These are phyloP conservation scores for Acleris sparsana DNA, from an alignment of 2,888 invertebrate species.

Conservation along the genomic window DNA sequence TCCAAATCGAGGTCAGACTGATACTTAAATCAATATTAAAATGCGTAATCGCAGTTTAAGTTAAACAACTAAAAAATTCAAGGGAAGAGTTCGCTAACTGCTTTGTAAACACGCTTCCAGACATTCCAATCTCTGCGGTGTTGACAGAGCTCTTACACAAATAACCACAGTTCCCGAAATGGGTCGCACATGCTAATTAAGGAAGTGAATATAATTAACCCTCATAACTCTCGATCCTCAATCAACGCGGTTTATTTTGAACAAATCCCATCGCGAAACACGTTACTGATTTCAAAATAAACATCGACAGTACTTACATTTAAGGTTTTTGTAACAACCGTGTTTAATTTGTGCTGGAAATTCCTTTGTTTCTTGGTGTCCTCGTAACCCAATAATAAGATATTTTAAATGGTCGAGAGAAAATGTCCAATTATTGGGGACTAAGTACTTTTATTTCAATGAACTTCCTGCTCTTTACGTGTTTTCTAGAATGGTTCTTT, in stretches of 20 bases:
- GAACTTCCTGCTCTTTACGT: conserved; percentile 26
- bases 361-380: too few relatives aligned
- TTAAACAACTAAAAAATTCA: background rate
- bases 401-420: conserved; percentile 4
- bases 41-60: background rate
- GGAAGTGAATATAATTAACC: conserved; percentile 24
- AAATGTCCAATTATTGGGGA: conserved; percentile 5
- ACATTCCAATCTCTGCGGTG: conserved; percentile 1
- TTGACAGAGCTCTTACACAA: conserved; percentile 19
- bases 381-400: too few relatives aligned
- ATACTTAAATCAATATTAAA: too few relatives aligned
- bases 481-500: conserved; percentile 20
- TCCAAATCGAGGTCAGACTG: background rate
- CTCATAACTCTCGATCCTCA: conserved; percentile 21
- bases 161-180: conserved; percentile 27
- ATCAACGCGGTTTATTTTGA: conserved; percentile 19
- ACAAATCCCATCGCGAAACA: conserved; percentile 8
- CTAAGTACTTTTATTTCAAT: conserved; percentile 15
- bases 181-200: conserved; percentile 25
- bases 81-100: background rate
- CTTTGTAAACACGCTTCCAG: conserved; percentile 14
- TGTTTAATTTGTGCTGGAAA: background rate
- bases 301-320: background rate
- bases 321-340: background rate
- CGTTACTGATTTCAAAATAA: conserved; percentile 18